These are phyloP conservation scores for Cheilosia soror DNA, from an alignment of 2,888 invertebrate genomes.

Conservation along the genomic window DNA sequence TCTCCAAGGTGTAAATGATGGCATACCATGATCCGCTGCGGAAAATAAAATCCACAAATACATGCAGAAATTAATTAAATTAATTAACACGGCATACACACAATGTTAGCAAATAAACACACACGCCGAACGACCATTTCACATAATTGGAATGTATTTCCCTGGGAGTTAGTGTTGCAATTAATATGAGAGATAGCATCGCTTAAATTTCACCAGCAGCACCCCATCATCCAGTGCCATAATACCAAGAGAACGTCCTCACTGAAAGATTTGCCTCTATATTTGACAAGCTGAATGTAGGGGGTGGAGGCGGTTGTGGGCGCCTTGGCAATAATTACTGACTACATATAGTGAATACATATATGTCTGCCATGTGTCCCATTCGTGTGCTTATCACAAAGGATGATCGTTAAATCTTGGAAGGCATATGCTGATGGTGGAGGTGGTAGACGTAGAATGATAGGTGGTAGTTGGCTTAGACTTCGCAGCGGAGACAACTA, in stretches of 20 bases:
- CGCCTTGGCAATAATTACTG: constrained; percentile 50
- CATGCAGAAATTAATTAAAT: constrained; percentile 65
- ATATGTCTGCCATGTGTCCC: constrained; percentile 43
- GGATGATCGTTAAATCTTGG: constrained; percentile 63
- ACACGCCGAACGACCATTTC: constrained; percentile 63
- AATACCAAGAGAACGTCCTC: not conserved
- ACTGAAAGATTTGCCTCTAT: not conserved
- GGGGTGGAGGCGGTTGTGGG: not conserved
- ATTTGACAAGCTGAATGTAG: not conserved
- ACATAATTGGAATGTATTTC: constrained; percentile 65
- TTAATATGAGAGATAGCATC: constrained; percentile 69
- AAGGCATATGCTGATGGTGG: constrained; percentile 22
- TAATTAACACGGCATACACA: constrained; percentile 61
- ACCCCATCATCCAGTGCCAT: constrained; percentile 14
- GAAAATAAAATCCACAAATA: constrained; percentile 36
- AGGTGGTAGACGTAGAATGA: not conserved
- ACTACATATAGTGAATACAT: constrained; percentile 30
- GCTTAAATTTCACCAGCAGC: constrained; percentile 52
- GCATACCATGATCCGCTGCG: constrained; percentile 34
- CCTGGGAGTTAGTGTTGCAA: constrained; percentile 65
- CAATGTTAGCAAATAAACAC: constrained; percentile 65
- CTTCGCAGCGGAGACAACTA: constrained; percentile 17
- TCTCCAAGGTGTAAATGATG: constrained; percentile 4
- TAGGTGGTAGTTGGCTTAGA: constrained; percentile 9
- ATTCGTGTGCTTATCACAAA: constrained; percentile 66